A percentile compares a stretch with the other conserved stretches of the same genome.
These are phyloP conservation scores for Agapornis canus DNA, from an alignment of 2,797 vertebrate species.

Conservation along the genomic window DNA sequence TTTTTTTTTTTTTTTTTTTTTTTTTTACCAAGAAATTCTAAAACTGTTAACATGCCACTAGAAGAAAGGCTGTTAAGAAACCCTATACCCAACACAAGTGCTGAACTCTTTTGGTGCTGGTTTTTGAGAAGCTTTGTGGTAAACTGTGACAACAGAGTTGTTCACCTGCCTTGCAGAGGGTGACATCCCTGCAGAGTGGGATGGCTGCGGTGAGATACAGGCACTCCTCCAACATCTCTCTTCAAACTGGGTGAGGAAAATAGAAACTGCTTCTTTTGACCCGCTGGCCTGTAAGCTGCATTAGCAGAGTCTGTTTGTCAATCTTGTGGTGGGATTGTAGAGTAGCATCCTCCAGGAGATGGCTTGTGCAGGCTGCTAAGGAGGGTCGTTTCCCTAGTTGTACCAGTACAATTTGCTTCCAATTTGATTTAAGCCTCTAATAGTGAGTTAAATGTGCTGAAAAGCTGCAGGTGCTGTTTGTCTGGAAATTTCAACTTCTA, in stretches of 20 bases:
- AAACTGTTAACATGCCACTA: not conserved
- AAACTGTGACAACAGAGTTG: fast-evolving
- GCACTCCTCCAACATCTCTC: not conserved
- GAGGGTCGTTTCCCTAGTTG: not conserved
- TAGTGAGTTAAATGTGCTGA: not conserved
- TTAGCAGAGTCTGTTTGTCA: fast-evolving
- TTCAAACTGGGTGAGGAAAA: not conserved
- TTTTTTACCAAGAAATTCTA: not conserved
- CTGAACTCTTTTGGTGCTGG: not conserved
- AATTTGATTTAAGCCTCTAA: not conserved
- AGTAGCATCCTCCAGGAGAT: not conserved
- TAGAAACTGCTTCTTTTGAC: not conserved
- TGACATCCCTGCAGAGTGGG: not conserved
- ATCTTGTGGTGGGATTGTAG: fast-evolving
- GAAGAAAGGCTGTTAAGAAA: not conserved
- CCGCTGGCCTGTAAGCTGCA: fast-evolving
- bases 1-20: too few relatives aligned
- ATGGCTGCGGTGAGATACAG: not conserved
- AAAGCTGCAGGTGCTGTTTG: not conserved
- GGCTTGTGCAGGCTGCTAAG: not conserved
- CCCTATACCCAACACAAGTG: fast-evolving
- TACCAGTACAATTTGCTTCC: not conserved
- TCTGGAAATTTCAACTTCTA: not conserved
- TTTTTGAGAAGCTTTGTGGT: not conserved
- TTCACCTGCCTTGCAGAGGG: too few relatives aligned